Evolutionary conservation across 2,888 invertebrate genomes (phyloP).

Genomic region (Apodemia duryi): DNA sequence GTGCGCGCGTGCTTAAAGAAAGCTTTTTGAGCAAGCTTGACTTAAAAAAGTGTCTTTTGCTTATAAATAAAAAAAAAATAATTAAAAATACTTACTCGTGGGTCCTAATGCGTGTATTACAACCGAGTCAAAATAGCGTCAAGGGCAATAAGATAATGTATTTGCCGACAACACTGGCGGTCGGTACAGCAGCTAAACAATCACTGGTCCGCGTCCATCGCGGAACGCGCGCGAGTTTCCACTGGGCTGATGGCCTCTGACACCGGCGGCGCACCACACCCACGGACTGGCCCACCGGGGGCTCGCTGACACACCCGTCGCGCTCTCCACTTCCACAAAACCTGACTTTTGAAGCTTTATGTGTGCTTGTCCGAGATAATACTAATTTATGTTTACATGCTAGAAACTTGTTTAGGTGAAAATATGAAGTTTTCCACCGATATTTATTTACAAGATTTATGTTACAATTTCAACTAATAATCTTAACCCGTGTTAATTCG

Average conservation of each 20-base stretch:
- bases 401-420: background rate
- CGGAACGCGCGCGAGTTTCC: conserved; percentile 18
- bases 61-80: background rate
- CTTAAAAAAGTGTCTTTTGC: no score
- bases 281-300: background rate
- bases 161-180: conserved; percentile 28
- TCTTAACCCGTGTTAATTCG: no score
- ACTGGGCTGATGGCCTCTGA: conserved; percentile 25
- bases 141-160: conserved; percentile 47
- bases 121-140: conserved; percentile 53
- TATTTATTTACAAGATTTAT: no score
- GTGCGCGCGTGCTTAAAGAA: no score
- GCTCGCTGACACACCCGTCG: conserved; percentile 16
- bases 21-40: no score
- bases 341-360: background rate
- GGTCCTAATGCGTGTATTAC: conserved; percentile 34
- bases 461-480: no score
- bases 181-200: conserved; percentile 26
- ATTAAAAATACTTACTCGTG: conserved; percentile 51
- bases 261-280: conserved; percentile 12
- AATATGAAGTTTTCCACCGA: no score
- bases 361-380: background rate
- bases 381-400: background rate
- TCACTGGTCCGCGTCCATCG: conserved; percentile 20
- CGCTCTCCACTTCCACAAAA: background rate